phyloP scores from a whole-genome alignment of 2,888 invertebrate species.

The Hymenopus coronatus region DNA sequence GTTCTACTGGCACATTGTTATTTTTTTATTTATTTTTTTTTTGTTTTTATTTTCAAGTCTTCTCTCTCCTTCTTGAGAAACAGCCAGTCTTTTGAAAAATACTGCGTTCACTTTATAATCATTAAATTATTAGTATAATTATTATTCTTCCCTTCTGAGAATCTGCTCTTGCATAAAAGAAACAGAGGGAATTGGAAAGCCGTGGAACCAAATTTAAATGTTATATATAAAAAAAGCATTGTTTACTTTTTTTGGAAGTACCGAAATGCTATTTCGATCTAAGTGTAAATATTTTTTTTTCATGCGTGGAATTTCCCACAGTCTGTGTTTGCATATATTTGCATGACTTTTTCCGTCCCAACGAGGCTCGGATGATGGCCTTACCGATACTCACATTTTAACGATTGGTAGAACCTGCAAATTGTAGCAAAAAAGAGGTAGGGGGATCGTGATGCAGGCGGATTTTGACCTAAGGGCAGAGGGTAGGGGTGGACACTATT shows the following conservation, averaged over 20 bases:
- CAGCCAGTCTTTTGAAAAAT: slow-evolving; percentile 30
- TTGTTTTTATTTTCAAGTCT: slow-evolving; percentile 14
- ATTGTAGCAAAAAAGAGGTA: background rate
- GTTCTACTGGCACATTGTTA: background rate
- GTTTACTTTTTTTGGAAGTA: background rate
- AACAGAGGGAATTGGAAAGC: background rate
- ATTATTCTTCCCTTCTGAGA: background rate
- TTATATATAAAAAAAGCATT: background rate
- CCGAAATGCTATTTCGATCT: background rate
- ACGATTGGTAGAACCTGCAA: background rate
- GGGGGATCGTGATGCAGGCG: background rate
- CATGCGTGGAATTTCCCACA: background rate
- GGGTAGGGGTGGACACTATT: background rate
- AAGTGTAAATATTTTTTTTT: background rate
- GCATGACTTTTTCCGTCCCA: background rate
- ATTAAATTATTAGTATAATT: slow-evolving; percentile 13
- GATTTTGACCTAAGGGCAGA: background rate
- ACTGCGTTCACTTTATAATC: slow-evolving; percentile 23
- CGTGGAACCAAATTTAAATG: background rate
- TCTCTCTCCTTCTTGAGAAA: slow-evolving; percentile 17
- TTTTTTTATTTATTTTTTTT: background rate
- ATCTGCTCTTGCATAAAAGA: slow-evolving; percentile 13
- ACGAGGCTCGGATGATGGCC: background rate
- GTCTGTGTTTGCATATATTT: background rate
- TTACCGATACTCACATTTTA: background rate